Percentiles rank a stretch among this genome's conserved stretches.
Conservation (phyloP, 2,888 invertebrate genomes). For the Coelogynopora nodosa region DNA sequence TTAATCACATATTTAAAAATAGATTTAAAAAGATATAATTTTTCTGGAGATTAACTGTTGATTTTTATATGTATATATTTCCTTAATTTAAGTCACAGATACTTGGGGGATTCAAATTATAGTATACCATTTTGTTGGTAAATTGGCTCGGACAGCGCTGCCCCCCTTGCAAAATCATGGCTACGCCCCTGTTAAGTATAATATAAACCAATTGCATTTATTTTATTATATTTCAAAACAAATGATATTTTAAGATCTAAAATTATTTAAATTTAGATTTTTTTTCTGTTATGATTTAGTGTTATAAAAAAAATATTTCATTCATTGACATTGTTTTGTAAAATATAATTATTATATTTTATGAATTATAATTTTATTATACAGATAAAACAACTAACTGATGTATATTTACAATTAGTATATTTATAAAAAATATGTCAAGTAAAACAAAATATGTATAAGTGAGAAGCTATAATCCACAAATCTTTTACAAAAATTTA, state of each 20-base stretch:
- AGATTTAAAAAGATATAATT: background rate
- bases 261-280: too few relatives aligned
- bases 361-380: too few relatives aligned
- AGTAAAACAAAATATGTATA: too few relatives aligned
- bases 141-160: background rate
- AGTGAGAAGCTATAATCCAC: too few relatives aligned
- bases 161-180: background rate
- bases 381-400: too few relatives aligned
- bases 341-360: too few relatives aligned
- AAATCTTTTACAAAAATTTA: too few relatives aligned
- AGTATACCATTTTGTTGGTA: background rate
- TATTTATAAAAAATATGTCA: too few relatives aligned
- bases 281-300: too few relatives aligned
- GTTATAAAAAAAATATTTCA: too few relatives aligned
- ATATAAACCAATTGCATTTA: background rate
- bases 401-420: too few relatives aligned
- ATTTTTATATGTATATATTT: background rate
- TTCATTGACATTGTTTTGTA: too few relatives aligned
- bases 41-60: background rate
- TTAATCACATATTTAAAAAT: background rate
- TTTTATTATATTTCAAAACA: background rate
- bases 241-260: background rate
- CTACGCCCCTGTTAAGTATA: background rate
- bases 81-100: background rate
- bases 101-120: background rate